Evolutionary conservation across 2,797 vertebrate species (phyloP), one percentile per base, ranked within the genome.

Genomic region (Discoglossus pictus): DNA sequence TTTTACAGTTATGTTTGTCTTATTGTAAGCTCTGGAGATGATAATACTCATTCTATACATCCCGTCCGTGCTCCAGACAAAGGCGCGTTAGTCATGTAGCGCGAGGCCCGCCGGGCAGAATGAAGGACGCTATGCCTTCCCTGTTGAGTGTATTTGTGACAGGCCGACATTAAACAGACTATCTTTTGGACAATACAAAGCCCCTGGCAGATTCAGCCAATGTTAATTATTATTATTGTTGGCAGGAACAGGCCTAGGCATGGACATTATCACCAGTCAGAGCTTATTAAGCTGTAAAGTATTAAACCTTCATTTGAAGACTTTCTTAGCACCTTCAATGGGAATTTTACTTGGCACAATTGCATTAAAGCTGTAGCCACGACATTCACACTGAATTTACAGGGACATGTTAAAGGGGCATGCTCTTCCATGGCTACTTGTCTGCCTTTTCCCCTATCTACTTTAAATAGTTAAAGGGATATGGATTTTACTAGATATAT

Each of bases 71-170:
- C 11, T 4, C n/a, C 27, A 17, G 44, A 35, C 21, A 42, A 35
- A 34, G n/a, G 2, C 8, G 5, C 36, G 36, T 51, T 43, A 44
- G 65, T 61, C 17, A 18, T 6, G 18, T n/a, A 15, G 16, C 5
- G 47, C 56, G 15, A 24, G 46, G 10, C 6, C 24, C 34, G 24
- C 48, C 6, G 24, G 7, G 55, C 10, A 6, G 11, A 23, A 60
- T 42, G 24, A 51, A 39, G 39, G 60, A 35, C n/a, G 9, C 2
- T 2, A 10, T 39, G 40, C 11, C 43, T 50, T 47, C 56, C 67
- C 67, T 70, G 67, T 62, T 63, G 18, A 63, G 53, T 56, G 38
- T 70, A 39, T 40, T 24, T 21, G 58, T 63, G 67, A 63, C 67
- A 70, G 59, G 12, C 34, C 2, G 59, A 70, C 51, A 62, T 31